Evolutionary conservation across 1,140 invertebrate species (phyloP).

Genomic region (Drosophila triauraria): DNA sequence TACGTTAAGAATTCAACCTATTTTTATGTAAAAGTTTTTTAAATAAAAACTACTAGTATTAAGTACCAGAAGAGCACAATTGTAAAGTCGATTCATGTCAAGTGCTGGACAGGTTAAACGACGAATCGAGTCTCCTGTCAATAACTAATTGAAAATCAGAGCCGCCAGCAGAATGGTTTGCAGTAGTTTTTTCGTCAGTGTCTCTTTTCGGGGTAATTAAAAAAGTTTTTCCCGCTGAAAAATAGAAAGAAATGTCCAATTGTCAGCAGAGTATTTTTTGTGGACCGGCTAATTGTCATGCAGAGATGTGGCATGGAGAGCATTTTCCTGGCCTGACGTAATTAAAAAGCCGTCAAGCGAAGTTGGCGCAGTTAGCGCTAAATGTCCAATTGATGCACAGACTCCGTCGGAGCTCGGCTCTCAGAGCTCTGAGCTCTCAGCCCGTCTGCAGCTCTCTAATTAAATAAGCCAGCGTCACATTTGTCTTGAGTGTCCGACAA

Average conservation of each 20-base stretch:
- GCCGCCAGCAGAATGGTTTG: slow-evolving; percentile 32
- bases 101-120: slow-evolving; percentile 73
- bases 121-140: slow-evolving; percentile 58
- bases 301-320: slow-evolving; percentile 11
- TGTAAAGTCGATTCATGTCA: slow-evolving; percentile 55
- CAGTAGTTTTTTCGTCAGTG: slow-evolving; percentile 32
- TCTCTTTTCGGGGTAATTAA: slow-evolving; percentile 73
- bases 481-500: slow-evolving; percentile 78
- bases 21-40: slow-evolving; percentile 9
- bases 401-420: slow-evolving; percentile 27
- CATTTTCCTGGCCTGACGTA: slow-evolving; percentile 66
- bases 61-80: slow-evolving; percentile 39
- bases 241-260: slow-evolving; percentile 55
- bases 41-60: slow-evolving; percentile 3
- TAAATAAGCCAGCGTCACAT: slow-evolving; percentile 79
- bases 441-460: slow-evolving; percentile 69
- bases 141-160: slow-evolving; percentile 77
- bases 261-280: slow-evolving; percentile 50
- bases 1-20: background rate
- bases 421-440: slow-evolving; percentile 19
- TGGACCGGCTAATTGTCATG: slow-evolving; percentile 70
- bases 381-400: slow-evolving; percentile 78
- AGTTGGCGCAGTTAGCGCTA: slow-evolving; percentile 61
- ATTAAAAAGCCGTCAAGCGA: slow-evolving; percentile 79
- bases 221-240: slow-evolving; percentile 65